Percentiles rank a stretch among this genome's conserved stretches.
Conservation (phyloP, 2,113 vertebrate species). For the Centrocercus urophasianus region DNA sequence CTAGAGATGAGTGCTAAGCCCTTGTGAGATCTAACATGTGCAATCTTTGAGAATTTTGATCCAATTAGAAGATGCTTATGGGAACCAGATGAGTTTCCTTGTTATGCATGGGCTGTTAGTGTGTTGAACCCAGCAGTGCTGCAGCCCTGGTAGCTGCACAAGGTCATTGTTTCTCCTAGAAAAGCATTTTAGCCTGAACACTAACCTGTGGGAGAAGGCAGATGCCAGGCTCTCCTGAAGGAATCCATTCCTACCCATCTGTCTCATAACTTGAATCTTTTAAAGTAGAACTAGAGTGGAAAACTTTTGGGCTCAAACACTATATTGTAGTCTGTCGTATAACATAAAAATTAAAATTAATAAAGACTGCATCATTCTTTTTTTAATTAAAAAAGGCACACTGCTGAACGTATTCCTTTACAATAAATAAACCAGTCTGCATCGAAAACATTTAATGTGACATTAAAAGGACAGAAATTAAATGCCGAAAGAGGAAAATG, state of each 20-base stretch:
- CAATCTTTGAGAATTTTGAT: neutral
- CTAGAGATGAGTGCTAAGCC: neutral
- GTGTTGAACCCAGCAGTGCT: neutral
- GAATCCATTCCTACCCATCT: neutral
- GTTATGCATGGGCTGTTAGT: neutral
- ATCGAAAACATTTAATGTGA: neutral
- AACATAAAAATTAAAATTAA: neutral
- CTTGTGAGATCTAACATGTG: neutral
- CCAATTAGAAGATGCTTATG: too few species aligned
- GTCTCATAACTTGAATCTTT: neutral
- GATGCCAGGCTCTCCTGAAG: neutral
- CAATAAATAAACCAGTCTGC: neutral
- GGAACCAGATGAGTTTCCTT: neutral
- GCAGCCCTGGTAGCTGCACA: neutral
- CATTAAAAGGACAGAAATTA: constrained; percentile 5
- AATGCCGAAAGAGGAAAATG: neutral
- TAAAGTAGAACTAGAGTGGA: neutral
- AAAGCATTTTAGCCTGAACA: neutral
- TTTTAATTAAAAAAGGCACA: neutral
- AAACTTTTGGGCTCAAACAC: neutral
- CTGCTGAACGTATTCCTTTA: neutral
- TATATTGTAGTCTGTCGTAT: neutral
- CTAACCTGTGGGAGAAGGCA: neutral
- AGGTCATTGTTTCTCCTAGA: neutral
- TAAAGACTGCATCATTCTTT: neutral